Conservation (phyloP, 2,113 vertebrate species). For the Phasianus colchicus region DNA sequence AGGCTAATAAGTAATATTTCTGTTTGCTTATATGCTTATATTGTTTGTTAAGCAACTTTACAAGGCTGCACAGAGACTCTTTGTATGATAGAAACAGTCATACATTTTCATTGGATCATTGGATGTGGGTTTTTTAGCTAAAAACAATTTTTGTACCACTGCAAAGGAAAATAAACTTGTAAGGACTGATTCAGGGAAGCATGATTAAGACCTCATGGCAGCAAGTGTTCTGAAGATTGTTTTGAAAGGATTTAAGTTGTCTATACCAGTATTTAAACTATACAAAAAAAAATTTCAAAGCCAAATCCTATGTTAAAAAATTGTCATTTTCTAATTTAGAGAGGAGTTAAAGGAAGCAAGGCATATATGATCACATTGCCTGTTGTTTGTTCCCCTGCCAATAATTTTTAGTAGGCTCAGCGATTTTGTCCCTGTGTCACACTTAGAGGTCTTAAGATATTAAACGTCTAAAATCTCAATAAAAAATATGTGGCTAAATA, state of each 20-base stretch:
- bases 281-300: not conserved
- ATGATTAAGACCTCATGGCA: slow-evolving; percentile 57
- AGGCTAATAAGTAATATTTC: not conserved
- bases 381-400: not conserved
- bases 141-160: not conserved
- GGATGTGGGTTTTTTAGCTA: not conserved
- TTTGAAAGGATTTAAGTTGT: slow-evolving; percentile 53
- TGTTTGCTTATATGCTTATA: not conserved
- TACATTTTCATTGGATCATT: not conserved
- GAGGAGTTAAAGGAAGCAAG: slow-evolving; percentile 18
- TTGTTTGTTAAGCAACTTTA: not conserved
- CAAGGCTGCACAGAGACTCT: not conserved
- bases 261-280: slow-evolving; percentile 25
- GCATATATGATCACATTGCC: not conserved
- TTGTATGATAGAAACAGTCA: not conserved
- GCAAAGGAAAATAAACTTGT: slow-evolving; percentile 52
- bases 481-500: slow-evolving; percentile 27
- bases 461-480: slow-evolving; percentile 40
- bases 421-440: slow-evolving; percentile 11
- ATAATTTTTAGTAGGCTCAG: slow-evolving; percentile 11
- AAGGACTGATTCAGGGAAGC: not conserved
- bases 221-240: slow-evolving; percentile 57
- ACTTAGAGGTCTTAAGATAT: slow-evolving; percentile 34
- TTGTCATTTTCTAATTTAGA: slow-evolving; percentile 14
- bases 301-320: not conserved